Evolutionary conservation across 2,113 vertebrate species (phyloP).

Genomic region (Engystomops pustulosus): DNA sequence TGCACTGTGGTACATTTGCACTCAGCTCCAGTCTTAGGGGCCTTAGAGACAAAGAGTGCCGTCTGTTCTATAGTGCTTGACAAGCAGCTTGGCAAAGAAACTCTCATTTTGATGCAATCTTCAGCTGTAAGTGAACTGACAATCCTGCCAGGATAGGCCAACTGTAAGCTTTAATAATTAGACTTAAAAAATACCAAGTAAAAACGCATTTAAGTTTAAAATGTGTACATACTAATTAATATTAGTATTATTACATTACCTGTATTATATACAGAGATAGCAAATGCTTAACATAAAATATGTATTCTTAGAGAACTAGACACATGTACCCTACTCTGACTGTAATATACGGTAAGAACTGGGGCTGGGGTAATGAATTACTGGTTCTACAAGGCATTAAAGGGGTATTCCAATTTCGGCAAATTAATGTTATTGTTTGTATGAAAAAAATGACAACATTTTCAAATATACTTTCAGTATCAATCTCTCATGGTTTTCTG

Average conservation of each 20-base stretch:
- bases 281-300: not conserved
- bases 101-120: conserved; percentile 56
- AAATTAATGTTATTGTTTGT: too few relatives aligned
- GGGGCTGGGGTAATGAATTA: too few relatives aligned
- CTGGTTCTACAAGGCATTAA: too few relatives aligned
- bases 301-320: too few relatives aligned
- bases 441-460: too few relatives aligned
- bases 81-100: conserved; percentile 57
- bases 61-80: conserved; percentile 58
- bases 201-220: conserved; percentile 18
- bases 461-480: too few relatives aligned
- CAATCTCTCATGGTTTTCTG: too few relatives aligned
- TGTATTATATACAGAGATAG: not conserved
- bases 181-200: conserved; percentile 23
- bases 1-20: conserved; percentile 52
- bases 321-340: too few relatives aligned
- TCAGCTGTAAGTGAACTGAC: conserved; percentile 53
- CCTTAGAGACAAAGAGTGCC: conserved; percentile 53
- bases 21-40: conserved; percentile 48
- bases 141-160: conserved; percentile 47
- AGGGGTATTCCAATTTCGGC: too few relatives aligned
- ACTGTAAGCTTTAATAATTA: conserved; percentile 42
- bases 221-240: not conserved
- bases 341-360: too few relatives aligned
- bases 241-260: too few relatives aligned